Evolutionary conservation across 2,797 vertebrate species (phyloP).

Genomic region (Arctocebus calabarensis): DNA sequence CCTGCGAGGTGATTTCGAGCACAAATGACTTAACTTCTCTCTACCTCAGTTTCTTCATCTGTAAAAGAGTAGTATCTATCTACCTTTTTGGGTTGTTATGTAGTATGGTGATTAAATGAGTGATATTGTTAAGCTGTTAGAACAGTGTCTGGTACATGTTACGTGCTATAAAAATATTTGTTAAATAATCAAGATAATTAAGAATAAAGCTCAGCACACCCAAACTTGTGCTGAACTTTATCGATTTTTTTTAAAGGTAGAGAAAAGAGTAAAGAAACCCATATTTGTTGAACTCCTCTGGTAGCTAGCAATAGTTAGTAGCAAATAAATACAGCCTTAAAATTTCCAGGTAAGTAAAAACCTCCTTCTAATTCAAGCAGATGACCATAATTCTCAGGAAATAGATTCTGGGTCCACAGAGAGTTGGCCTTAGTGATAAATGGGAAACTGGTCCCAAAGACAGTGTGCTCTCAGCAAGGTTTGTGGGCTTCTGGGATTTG

Average conservation of each 20-base stretch:
- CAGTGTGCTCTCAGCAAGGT: background rate
- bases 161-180: conserved; percentile 14
- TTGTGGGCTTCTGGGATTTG: background rate
- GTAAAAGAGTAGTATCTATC: background rate
- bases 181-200: conserved; percentile 48
- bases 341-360: conserved; percentile 59
- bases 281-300: conserved; percentile 4
- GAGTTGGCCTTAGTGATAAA: conserved; percentile 55
- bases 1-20: background rate
- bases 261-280: background rate
- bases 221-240: background rate
- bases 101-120: background rate
- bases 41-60: conserved; percentile 32
- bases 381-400: conserved; percentile 63
- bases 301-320: background rate
- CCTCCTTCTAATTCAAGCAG: conserved; percentile 55
- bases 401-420: conserved; percentile 14
- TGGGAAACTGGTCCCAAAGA: fast-evolving
- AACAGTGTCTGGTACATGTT: background rate
- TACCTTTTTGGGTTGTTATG: background rate
- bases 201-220: background rate
- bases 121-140: background rate
- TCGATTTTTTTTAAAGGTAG: background rate
- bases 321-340: conserved; percentile 6
- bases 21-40: conserved; percentile 15